Percentiles rank a stretch among this genome's conserved stretches.
Evolutionary conservation across 2,797 vertebrate species (phyloP).

Genomic region (Buceros bicornis): DNA sequence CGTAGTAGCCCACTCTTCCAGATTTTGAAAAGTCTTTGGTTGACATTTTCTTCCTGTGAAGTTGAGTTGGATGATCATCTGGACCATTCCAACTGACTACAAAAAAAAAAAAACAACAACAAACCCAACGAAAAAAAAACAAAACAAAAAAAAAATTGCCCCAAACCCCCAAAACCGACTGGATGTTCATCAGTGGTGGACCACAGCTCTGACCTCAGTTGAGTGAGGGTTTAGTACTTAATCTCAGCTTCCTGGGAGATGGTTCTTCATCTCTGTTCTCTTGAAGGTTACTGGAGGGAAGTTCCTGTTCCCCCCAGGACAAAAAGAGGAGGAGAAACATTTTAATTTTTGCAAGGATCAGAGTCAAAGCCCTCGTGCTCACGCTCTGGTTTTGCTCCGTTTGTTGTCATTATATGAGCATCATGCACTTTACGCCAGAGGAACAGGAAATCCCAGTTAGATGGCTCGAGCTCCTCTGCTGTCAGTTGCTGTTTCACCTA

Average conservation of each 20-base stretch:
- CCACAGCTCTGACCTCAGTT: background rate
- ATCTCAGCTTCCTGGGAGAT: background rate
- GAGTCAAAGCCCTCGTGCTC: background rate
- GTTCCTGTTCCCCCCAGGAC: background rate
- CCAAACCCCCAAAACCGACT: background rate
- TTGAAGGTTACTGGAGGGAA: background rate
- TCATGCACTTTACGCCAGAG: background rate
- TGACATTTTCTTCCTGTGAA: background rate
- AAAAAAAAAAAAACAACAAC: background rate
- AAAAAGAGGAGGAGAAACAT: background rate
- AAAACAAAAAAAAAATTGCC: background rate
- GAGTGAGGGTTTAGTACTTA: background rate
- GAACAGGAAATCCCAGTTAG: conserved; percentile 48
- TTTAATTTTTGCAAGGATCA: background rate
- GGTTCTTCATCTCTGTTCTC: background rate
- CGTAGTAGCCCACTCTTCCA: background rate
- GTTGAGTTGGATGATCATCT: background rate
- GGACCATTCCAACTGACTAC: background rate
- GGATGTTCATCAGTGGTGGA: background rate
- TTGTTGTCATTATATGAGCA: background rate
- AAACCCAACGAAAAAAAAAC: background rate
- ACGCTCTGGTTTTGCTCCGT: background rate
- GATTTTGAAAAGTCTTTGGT: background rate
- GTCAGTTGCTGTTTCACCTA: conserved; percentile 47
- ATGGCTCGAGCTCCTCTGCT: conserved; percentile 37